phyloP scores from a whole-genome alignment of 2,888 invertebrate genomes.

The Yponomeuta evonymella region DNA sequence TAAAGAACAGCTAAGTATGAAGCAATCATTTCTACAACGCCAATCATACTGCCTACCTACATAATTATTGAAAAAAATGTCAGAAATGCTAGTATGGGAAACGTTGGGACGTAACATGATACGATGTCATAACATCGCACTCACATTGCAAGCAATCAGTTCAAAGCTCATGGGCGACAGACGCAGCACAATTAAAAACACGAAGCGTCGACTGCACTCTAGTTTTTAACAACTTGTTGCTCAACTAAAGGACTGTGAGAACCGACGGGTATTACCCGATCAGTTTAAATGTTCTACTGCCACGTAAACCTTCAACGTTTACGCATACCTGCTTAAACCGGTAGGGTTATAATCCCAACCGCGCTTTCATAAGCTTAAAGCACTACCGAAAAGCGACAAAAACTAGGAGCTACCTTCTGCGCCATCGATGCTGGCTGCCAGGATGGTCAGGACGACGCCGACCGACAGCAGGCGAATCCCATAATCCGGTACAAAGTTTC shows the following conservation, averaged over 20 bases:
- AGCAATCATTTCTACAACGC: background rate
- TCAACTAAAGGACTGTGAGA: conserved; percentile 69
- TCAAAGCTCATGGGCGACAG: conserved; percentile 4
- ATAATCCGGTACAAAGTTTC: conserved; percentile 81
- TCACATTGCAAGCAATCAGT: conserved; percentile 9
- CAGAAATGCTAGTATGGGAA: conserved; percentile 17
- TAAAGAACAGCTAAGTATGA: background rate
- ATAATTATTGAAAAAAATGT: background rate
- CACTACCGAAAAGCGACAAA: conserved; percentile 19
- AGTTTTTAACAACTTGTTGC: conserved; percentile 73
- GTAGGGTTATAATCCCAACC: conserved; percentile 44
- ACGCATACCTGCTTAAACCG: conserved; percentile 41
- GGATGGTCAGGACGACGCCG: conserved; percentile 60
- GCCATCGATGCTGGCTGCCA: conserved; percentile 65
- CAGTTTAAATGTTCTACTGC: conserved; percentile 37
- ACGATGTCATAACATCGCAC: conserved; percentile 35
- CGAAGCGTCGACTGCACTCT: conserved; percentile 70
- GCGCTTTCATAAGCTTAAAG: conserved; percentile 69
- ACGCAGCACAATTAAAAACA: conserved; percentile 53
- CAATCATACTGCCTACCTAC: background rate
- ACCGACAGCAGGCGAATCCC: conserved; percentile 77
- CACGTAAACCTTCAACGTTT: conserved; percentile 44
- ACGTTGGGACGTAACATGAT: conserved; percentile 28
- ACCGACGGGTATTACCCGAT: conserved; percentile 56
- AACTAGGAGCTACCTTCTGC: conserved; percentile 75